Evolutionary conservation across 2,888 invertebrate species (phyloP), one percentile per base, ranked within the genome.

Genomic region (Rhorus exstirpatorius): DNA sequence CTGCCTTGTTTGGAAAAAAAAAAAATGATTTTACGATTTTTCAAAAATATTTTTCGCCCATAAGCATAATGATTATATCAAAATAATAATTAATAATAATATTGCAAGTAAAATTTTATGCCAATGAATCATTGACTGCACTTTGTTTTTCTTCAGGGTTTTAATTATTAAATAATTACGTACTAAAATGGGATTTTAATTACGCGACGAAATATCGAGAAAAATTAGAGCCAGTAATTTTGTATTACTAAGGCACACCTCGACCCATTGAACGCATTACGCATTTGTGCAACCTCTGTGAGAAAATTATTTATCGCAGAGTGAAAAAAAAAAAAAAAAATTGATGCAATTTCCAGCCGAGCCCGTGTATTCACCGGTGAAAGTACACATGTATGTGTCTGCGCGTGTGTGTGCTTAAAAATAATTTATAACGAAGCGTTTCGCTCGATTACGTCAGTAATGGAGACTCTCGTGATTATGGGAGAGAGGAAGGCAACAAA

Each of bases 371-470:
- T n/a, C n/a, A n/a, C 35, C 49, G 72, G 81, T 61, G 81, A 81
- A 81, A 81, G 81, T 81, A 17, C 19, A 38, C 12, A 17, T 41
- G 21, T 17, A 46, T 17, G 10, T 55, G 24, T 38, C 21, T 6
- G 26, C 8, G 24, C 8, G 17, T 10, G 6, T 14, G 8, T 7
- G 26, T 12, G 1, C 6, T n/a, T 19, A 68, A 76, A 76, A 60
- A 58, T 58, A 35, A 76, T 78, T 61, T 81, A 74, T 72, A 81
- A 78, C 81, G 78, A 78, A 78, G 74, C 68, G 79, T 68, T 55
- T 72, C 77, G 74, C 78, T 74, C 81, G 81, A 81, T 81, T 81
- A 74, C 81, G 74, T 81, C 81, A 81, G 74, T 74, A 68, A 67
- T 44, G 26, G 19, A 60, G 55, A 46, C 31, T 53, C 53, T 60